These are phyloP conservation scores for Drosophila austrosaltans DNA, from an alignment of 2,888 invertebrate species.

Conservation along the genomic window DNA sequence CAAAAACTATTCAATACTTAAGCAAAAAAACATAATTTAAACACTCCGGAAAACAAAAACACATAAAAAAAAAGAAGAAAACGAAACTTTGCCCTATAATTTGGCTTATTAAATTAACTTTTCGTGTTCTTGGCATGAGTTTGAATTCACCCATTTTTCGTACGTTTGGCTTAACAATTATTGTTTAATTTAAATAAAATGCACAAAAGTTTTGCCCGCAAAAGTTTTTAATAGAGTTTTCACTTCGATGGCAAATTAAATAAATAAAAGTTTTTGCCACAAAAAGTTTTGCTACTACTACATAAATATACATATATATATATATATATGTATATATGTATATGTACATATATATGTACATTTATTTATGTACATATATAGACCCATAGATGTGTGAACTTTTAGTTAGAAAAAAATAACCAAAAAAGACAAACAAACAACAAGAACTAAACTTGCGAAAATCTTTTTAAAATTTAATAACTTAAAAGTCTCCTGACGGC, in stretches of 20 bases:
- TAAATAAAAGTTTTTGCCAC: constrained; percentile 32
- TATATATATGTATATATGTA: not conserved
- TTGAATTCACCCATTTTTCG: constrained; percentile 57
- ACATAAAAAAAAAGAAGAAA: constrained; percentile 14
- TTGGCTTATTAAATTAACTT: constrained; percentile 49
- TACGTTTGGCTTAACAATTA: constrained; percentile 54
- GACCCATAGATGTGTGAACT: not conserved
- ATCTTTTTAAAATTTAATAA: no score
- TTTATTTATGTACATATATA: not conserved
- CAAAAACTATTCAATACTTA: not conserved
- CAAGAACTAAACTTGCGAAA: no score
- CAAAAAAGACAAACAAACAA: no score
- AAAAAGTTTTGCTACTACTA: not conserved
- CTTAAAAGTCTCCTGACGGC: constrained; percentile 41
- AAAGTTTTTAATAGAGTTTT: constrained; percentile 68
- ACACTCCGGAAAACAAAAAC: not conserved
- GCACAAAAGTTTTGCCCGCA: constrained; percentile 7
- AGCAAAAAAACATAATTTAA: not conserved
- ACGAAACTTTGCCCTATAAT: constrained; percentile 2
- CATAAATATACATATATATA: not conserved
- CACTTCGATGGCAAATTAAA: constrained; percentile 48
- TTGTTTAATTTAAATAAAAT: constrained; percentile 51
- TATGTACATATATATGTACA: not conserved
- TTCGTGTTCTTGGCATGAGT: constrained; percentile 57
- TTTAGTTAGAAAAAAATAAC: no score